Conservation (phyloP, 2,113 vertebrate species). For the Micromys minutus region DNA sequence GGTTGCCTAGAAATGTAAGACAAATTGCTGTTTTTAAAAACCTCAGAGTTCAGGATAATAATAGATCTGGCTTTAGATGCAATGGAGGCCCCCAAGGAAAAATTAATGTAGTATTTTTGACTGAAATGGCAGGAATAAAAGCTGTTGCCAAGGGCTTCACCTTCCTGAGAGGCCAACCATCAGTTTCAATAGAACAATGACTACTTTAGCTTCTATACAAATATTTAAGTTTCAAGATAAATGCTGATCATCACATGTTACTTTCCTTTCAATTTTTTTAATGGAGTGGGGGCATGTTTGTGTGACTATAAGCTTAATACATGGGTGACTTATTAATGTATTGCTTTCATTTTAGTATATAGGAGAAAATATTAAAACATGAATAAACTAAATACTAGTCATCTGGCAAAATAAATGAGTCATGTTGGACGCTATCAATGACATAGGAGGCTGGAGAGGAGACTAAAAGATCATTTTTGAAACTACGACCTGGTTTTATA, state of each 20-base stretch:
- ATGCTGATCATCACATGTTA: neutral
- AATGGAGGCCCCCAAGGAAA: neutral
- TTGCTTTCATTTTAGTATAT: neutral
- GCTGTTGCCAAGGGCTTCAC: neutral
- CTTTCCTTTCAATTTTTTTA: neutral
- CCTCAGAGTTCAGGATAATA: neutral
- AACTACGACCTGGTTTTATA: slow-evolving; percentile 29
- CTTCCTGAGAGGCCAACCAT: neutral
- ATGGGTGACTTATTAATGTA: slow-evolving; percentile 26
- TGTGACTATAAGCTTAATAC: neutral
- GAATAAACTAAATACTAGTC: neutral
- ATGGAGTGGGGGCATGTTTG: neutral
- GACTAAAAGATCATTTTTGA: neutral
- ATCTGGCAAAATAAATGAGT: neutral
- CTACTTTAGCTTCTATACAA: neutral
- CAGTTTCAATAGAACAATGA: neutral
- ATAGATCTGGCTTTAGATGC: neutral
- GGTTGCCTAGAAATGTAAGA: neutral
- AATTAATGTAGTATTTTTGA: neutral
- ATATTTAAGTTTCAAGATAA: neutral
- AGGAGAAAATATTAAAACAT: neutral
- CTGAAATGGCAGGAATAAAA: neutral
- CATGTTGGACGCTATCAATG: neutral
- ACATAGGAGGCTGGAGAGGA: neutral
- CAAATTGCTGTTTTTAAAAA: neutral